Evolutionary conservation across 2,797 vertebrate species (phyloP).

Genomic region (Poecilia wingei): DNA sequence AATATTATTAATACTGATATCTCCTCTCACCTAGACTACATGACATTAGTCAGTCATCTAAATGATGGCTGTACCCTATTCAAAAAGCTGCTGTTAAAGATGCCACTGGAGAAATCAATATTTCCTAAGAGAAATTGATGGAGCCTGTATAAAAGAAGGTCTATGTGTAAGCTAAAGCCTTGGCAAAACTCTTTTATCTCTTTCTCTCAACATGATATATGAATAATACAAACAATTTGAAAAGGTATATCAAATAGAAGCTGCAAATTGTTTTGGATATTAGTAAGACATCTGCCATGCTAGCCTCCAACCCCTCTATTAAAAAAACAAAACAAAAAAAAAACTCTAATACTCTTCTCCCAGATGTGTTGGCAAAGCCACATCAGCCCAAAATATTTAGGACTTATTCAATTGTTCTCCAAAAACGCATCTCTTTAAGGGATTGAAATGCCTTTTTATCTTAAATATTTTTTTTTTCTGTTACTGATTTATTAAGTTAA

Average conservation of each 20-base stretch:
- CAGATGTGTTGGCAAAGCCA: not conserved
- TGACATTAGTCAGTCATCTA: constrained; percentile 8
- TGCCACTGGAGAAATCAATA: not conserved
- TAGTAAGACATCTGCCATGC: not conserved
- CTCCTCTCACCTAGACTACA: constrained; percentile 23
- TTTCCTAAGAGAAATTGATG: not conserved
- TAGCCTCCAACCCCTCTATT: not conserved
- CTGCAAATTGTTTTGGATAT: not conserved
- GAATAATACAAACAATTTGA: not conserved
- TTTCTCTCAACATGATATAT: not conserved
- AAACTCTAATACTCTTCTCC: not conserved
- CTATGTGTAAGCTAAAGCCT: not conserved
- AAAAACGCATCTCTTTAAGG: not conserved
- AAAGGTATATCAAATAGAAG: not conserved
- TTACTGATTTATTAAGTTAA: not conserved
- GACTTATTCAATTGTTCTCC: not conserved
- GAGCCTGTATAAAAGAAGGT: not conserved
- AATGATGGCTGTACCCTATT: not conserved
- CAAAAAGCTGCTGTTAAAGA: not conserved
- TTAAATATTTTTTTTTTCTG: not conserved
- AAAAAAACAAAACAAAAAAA: not conserved
- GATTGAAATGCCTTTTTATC: not conserved
- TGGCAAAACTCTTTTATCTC: not conserved
- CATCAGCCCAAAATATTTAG: no score
- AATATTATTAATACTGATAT: constrained; percentile 34